A percentile compares a stretch with the other conserved stretches of the same genome.
phyloP scores from a whole-genome alignment of 2,113 vertebrate genomes.

The Speoplatyrhinus poulsoni region DNA sequence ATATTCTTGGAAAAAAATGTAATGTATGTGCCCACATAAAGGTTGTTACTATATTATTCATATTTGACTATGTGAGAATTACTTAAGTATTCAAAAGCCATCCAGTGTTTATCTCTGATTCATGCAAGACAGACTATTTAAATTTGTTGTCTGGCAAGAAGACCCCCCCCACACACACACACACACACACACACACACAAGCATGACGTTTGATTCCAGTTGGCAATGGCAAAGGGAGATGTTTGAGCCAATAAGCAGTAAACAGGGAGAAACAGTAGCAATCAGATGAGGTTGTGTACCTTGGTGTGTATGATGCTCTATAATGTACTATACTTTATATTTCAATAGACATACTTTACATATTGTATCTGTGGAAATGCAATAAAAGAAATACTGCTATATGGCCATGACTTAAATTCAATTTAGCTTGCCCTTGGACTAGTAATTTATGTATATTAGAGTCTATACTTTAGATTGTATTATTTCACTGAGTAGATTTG shows the following conservation, averaged over 20 bases:
- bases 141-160: constrained; percentile 56
- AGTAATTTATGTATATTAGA: no score
- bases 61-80: no score
- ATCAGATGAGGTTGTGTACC: background rate
- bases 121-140: constrained; percentile 47
- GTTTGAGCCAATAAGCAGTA: constrained; percentile 38
- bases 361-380: background rate
- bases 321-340: no score
- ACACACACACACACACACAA: background rate
- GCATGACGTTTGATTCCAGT: constrained; percentile 57
- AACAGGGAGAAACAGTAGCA: constrained; percentile 7
- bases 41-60: no score
- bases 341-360: background rate
- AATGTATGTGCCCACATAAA: no score
- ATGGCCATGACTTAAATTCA: no score
- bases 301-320: no score
- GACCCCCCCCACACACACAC: constrained; percentile 29
- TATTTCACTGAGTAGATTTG: no score
- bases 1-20: no score
- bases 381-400: no score
- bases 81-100: constrained; percentile 10
- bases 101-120: constrained; percentile 56
- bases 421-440: no score
- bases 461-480: no score
- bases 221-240: constrained; percentile 51